Conservation (phyloP, 2,888 invertebrate genomes). For the Osmoderma eremita region DNA sequence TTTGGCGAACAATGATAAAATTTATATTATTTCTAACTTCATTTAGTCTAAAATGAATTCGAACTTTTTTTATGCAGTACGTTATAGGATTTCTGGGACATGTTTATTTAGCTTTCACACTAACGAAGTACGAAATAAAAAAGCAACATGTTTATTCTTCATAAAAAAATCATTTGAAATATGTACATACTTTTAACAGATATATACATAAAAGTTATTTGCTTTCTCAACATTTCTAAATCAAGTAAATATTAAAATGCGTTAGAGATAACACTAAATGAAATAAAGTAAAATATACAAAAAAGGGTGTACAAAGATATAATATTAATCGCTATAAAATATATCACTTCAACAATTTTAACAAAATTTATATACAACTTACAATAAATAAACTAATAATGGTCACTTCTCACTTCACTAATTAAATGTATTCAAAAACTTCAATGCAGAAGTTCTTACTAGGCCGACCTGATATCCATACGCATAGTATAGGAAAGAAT, state of each 20-base stretch:
- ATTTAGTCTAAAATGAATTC: too few species aligned
- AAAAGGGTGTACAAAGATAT: too few species aligned
- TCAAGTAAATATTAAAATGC: too few species aligned
- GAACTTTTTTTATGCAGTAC: too few species aligned
- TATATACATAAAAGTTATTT: constrained; percentile 8
- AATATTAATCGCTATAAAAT: too few species aligned
- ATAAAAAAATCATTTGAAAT: background rate
- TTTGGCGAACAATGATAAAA: too few species aligned
- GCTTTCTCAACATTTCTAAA: too few species aligned
- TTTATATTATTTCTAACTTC: too few species aligned
- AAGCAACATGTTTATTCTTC: constrained; percentile 22
- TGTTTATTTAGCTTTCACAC: background rate
- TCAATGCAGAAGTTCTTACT: constrained; percentile 57
- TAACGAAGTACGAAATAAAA: background rate
- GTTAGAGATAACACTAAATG: too few species aligned
- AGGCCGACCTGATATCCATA: constrained; percentile 66
- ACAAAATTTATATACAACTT: background rate
- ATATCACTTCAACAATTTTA: background rate
- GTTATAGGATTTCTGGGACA: too few species aligned
- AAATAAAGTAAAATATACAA: too few species aligned
- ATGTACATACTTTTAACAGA: background rate
- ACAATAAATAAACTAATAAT: background rate
- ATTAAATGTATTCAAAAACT: constrained; percentile 50
- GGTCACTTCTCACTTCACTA: background rate
- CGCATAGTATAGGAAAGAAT: constrained; percentile 62